Percentiles rank a stretch among this genome's conserved stretches.
phyloP scores from a whole-genome alignment of 2,888 invertebrate species.

The Esperia sulphurella region DNA sequence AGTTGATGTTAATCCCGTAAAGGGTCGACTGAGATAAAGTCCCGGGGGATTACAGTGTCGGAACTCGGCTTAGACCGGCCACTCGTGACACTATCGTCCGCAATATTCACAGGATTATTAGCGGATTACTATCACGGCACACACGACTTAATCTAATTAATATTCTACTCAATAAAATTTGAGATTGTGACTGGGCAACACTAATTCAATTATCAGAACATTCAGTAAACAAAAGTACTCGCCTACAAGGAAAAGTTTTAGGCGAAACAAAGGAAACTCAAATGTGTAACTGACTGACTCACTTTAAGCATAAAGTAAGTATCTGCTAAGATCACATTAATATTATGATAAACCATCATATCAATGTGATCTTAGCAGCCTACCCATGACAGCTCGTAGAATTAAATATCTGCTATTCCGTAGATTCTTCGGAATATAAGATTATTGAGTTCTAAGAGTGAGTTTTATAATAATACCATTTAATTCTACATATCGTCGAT shows the following conservation, averaged over 20 bases:
- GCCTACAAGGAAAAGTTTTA: no score
- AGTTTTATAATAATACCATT: no score
- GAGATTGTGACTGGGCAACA: not conserved
- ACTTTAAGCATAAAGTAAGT: no score
- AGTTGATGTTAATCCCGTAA: conserved; percentile 67
- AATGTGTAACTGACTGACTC: not conserved
- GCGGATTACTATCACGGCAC: conserved; percentile 51
- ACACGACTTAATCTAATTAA: conserved; percentile 38
- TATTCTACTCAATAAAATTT: not conserved
- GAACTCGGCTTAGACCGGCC: conserved; percentile 57
- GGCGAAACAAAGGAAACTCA: not conserved
- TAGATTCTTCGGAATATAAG: no score
- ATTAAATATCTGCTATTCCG: no score
- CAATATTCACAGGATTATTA: conserved; percentile 59
- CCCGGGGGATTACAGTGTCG: conserved; percentile 58
- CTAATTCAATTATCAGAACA: not conserved
- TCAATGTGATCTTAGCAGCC: no score
- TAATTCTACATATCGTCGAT: no score
- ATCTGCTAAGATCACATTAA: no score
- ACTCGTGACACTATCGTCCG: conserved; percentile 59
- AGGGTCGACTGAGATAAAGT: conserved; percentile 64
- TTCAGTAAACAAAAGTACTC: no score
- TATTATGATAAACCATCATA: no score
- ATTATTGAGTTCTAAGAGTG: no score
- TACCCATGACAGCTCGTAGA: no score